Evolutionary conservation across 2,888 invertebrate species (phyloP).

Genomic region (Nymphalis urticae): DNA sequence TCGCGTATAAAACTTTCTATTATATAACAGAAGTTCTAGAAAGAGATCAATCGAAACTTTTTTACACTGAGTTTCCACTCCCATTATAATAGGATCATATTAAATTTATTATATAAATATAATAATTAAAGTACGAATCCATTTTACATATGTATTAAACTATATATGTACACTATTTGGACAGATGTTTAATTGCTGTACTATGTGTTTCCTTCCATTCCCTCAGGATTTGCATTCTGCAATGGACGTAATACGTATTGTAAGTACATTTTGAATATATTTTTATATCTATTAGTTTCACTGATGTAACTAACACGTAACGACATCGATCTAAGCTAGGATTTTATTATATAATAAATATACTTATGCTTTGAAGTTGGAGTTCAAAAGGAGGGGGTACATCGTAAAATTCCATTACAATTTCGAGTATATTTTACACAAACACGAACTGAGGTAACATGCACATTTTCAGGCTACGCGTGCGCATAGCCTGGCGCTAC

Average conservation of each 20-base stretch:
- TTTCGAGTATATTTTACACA: conserved; percentile 23
- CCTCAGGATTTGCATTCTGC: conserved; percentile 75
- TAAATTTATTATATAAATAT: conserved; percentile 4
- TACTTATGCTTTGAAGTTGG: conserved; percentile 33
- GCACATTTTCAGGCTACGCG: conserved; percentile 29
- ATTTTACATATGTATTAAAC: conserved; percentile 38
- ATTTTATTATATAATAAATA: conserved; percentile 24
- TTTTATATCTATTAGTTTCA: background rate
- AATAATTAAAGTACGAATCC: conserved; percentile 34
- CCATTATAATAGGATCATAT: conserved; percentile 13
- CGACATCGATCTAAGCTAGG: conserved; percentile 71
- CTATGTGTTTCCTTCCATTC: conserved; percentile 74
- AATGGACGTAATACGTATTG: conserved; percentile 73
- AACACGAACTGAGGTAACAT: conserved; percentile 30
- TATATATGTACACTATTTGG: conserved; percentile 56
- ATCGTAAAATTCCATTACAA: conserved; percentile 27
- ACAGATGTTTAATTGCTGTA: conserved; percentile 63
- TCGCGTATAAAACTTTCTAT: background rate
- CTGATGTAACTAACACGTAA: conserved; percentile 59
- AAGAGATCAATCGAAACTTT: conserved; percentile 30
- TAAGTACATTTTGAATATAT: conserved; percentile 52
- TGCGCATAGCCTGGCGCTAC: conserved; percentile 30
- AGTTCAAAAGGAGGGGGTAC: conserved; percentile 28
- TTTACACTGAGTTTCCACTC: conserved; percentile 4
- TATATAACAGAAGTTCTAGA: background rate